Percentiles rank a stretch among this genome's conserved stretches.
These are phyloP conservation scores for Nemotelus nigrinus DNA, from an alignment of 2,888 invertebrate genomes.

Conservation along the genomic window DNA sequence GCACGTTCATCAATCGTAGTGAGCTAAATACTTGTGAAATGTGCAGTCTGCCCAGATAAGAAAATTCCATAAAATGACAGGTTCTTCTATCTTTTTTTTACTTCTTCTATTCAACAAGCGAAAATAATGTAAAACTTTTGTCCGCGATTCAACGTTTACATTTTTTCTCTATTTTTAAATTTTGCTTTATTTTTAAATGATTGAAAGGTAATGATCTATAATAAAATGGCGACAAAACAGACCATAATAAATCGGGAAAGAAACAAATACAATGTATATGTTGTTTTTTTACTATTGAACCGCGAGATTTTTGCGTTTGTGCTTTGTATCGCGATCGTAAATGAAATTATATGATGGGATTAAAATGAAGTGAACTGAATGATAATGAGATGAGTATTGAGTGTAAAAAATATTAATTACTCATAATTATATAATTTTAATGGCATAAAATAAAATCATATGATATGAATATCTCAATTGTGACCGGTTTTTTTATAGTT, in stretches of 20 bases:
- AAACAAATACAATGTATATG: background rate
- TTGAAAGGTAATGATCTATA: background rate
- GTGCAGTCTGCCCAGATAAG: slow-evolving; percentile 84
- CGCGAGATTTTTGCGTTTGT: slow-evolving; percentile 10
- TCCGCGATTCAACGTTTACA: background rate
- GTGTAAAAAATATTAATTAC: slow-evolving; percentile 31
- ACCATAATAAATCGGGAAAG: background rate
- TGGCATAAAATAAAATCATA: slow-evolving; percentile 29
- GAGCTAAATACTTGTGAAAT: slow-evolving; percentile 86
- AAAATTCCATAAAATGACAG: slow-evolving; percentile 6
- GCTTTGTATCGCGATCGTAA: background rate
- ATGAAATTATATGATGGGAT: slow-evolving; percentile 8
- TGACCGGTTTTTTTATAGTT: background rate
- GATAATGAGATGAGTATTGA: slow-evolving; percentile 1
- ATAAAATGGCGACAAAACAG: background rate
- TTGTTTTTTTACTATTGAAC: background rate
- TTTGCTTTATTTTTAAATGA: background rate
- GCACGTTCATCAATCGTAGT: slow-evolving; percentile 90
- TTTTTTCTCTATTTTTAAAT: background rate
- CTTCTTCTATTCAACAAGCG: background rate
- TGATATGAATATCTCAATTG: slow-evolving; percentile 10
- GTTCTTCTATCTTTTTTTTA: background rate
- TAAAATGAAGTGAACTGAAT: background rate
- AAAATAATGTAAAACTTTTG: background rate
- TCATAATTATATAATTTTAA: slow-evolving; percentile 23